A percentile compares a stretch with the other conserved stretches of the same genome.
phyloP scores from a whole-genome alignment of 2,888 invertebrate genomes.

The Macropis europaea region DNA sequence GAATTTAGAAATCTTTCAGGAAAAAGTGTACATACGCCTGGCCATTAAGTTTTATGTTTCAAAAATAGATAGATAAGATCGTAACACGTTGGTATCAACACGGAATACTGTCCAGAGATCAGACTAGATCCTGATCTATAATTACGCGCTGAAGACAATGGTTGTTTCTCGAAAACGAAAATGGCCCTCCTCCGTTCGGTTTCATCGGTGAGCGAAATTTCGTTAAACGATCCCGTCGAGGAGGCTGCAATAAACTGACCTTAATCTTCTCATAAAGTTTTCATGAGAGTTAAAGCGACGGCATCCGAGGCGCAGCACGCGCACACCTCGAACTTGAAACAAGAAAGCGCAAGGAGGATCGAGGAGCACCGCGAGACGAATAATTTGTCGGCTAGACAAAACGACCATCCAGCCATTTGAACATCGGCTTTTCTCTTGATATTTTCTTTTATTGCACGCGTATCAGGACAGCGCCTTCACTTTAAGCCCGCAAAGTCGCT shows the following conservation, averaged over 20 bases:
- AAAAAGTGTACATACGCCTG: too few relatives aligned
- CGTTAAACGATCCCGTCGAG: background rate
- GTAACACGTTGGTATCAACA: too few relatives aligned
- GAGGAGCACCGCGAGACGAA: background rate
- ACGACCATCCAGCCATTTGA: slow-evolving; percentile 37
- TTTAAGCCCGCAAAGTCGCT: slow-evolving; percentile 56
- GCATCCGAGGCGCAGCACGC: background rate
- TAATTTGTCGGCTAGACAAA: slow-evolving; percentile 15
- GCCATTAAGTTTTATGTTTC: too few relatives aligned
- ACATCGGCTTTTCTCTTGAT: slow-evolving; percentile 53
- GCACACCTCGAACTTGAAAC: background rate
- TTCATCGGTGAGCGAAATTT: too few relatives aligned
- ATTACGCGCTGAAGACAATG: too few relatives aligned
- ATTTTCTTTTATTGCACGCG: slow-evolving; percentile 62
- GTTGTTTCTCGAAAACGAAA: too few relatives aligned
- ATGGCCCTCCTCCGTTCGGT: too few relatives aligned
- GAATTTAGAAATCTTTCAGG: too few relatives aligned
- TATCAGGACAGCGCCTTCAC: slow-evolving; percentile 60
- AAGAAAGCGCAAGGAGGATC: background rate
- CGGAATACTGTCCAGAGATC: too few relatives aligned
- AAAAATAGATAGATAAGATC: too few relatives aligned
- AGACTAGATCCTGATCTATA: too few relatives aligned
- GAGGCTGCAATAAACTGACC: slow-evolving; percentile 37
- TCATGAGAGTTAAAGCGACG: slow-evolving; percentile 25
- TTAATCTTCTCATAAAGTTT: slow-evolving; percentile 46